phyloP scores from a whole-genome alignment of 2,797 vertebrate genomes.

The Anguilla anguilla region DNA sequence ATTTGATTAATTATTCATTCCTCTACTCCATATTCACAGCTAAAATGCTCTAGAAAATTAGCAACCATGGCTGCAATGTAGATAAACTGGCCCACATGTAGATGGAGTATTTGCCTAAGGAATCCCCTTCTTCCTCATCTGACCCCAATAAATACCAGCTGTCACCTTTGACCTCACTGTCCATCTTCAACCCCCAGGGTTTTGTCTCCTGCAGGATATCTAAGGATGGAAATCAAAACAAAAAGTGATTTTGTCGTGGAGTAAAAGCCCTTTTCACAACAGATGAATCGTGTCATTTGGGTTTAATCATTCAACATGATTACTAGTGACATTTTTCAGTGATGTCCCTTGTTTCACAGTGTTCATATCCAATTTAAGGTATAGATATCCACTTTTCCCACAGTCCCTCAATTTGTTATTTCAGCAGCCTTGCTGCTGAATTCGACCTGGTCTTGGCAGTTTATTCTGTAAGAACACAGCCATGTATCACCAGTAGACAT shows the following conservation, averaged over 20 bases:
- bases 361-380: background rate
- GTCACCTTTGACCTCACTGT: conserved; percentile 43
- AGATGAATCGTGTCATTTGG: background rate
- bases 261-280: background rate
- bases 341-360: background rate
- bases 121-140: conserved; percentile 24
- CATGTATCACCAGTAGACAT: conserved; percentile 25
- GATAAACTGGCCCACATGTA: conserved; percentile 33
- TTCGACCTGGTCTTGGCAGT: conserved; percentile 17
- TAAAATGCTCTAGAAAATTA: conserved; percentile 35
- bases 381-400: background rate
- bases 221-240: background rate
- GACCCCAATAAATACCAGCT: conserved; percentile 47
- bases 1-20: conserved; percentile 30
- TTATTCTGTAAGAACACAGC: conserved; percentile 40
- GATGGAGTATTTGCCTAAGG: conserved; percentile 41
- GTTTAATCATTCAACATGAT: background rate
- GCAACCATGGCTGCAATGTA: conserved; percentile 38
- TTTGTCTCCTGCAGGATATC: conserved; percentile 10
- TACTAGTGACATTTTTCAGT: background rate
- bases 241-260: background rate
- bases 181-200: conserved; percentile 24
- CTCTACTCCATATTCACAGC: conserved; percentile 18
- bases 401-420: background rate
- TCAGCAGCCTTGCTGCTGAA: background rate